phyloP scores from a whole-genome alignment of 2,797 vertebrate genomes.

The Novumbra hubbsi region DNA sequence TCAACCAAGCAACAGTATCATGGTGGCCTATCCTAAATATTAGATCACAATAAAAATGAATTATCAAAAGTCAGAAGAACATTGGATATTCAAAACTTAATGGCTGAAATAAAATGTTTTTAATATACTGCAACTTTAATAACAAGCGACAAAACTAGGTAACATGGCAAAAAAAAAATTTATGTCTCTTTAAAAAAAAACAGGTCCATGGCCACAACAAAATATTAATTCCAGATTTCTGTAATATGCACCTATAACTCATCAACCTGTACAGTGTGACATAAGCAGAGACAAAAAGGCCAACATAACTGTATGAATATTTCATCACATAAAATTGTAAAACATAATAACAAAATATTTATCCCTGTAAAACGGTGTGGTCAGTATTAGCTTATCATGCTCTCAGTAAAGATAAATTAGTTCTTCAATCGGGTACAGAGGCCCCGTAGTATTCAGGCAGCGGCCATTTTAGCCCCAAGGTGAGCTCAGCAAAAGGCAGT shows the following conservation, averaged over 20 bases:
- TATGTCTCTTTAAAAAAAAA: constrained; percentile 4
- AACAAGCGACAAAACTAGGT: constrained; percentile 63
- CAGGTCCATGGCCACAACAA: not conserved
- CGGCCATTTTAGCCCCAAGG: constrained; percentile 46
- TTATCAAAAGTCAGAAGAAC: constrained; percentile 47
- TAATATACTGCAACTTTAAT: constrained; percentile 47
- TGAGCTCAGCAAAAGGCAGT: constrained; percentile 75
- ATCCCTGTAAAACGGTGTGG: constrained; percentile 51
- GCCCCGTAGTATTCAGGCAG: constrained; percentile 36
- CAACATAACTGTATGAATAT: constrained; percentile 8
- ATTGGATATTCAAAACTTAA: constrained; percentile 43
- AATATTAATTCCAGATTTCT: not conserved
- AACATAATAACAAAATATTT: constrained; percentile 12
- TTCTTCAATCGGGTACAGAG: constrained; percentile 42
- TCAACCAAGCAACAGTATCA: constrained; percentile 36
- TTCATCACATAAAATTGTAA: constrained; percentile 21
- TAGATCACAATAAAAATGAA: constrained; percentile 52
- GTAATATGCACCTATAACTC: constrained; percentile 34
- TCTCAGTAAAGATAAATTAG: constrained; percentile 43
- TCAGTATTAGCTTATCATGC: constrained; percentile 56
- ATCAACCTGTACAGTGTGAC: not conserved
- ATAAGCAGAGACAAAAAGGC: not conserved
- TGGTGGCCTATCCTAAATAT: constrained; percentile 49
- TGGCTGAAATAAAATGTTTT: constrained; percentile 1
- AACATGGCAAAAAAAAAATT: constrained; percentile 59